Evolutionary conservation across 1,140 invertebrate species (phyloP).

Genomic region (Achatina immaculata): DNA sequence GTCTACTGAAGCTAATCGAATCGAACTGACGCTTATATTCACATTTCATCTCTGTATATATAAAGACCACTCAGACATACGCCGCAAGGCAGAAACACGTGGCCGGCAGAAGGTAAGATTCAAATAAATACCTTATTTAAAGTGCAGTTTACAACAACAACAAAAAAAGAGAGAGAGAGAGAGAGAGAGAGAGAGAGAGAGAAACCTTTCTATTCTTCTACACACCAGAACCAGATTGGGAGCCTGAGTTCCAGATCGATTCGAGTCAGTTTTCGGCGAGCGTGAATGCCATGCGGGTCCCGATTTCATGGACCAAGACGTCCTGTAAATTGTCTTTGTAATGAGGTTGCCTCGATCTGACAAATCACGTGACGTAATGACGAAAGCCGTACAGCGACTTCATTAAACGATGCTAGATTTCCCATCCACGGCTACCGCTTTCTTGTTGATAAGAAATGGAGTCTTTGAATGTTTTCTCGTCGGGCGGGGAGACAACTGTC

Average conservation of each 20-base stretch:
- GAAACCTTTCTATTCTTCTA: not conserved
- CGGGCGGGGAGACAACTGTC: not conserved
- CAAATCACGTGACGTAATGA: not conserved
- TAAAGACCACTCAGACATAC: too few species aligned
- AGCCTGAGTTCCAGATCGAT: too few species aligned
- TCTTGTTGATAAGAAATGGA: not conserved
- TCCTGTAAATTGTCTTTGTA: conserved; percentile 5
- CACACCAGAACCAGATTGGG: too few species aligned
- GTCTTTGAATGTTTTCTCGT: not conserved
- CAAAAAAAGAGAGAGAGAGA: conserved; percentile 20
- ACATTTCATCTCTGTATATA: too few species aligned
- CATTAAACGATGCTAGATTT: not conserved
- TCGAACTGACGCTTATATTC: too few species aligned
- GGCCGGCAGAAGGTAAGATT: too few species aligned
- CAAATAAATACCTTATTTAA: too few species aligned
- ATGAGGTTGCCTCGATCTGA: not conserved
- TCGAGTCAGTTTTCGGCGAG: too few species aligned
- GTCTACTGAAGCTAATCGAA: too few species aligned
- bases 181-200: conserved; percentile 27
- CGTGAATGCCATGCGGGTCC: not conserved
- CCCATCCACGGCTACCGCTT: not conserved
- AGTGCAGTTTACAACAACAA: too few species aligned
- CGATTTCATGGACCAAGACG: not conserved
- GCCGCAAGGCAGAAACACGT: too few species aligned
- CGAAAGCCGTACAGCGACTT: not conserved